Percentiles rank a stretch among this genome's conserved stretches.
Evolutionary conservation across 1,140 invertebrate species (phyloP).

Genomic region (Phymorhynchus buccinoides): DNA sequence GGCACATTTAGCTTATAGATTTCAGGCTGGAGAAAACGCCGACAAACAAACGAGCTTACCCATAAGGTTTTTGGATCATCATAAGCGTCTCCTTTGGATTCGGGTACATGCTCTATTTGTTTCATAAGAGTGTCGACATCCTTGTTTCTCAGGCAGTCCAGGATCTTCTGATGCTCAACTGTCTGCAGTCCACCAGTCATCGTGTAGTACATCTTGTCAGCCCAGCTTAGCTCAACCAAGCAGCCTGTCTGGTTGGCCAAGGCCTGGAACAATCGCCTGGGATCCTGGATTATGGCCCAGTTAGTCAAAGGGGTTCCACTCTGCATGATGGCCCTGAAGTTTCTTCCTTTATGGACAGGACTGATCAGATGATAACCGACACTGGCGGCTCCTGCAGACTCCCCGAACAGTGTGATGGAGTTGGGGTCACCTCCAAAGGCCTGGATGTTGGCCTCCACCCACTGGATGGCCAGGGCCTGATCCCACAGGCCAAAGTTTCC

Average conservation of each 20-base stretch:
- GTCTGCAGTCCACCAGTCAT: background rate
- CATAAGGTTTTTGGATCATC: no score
- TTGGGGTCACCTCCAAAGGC: slow-evolving; percentile 60
- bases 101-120: no score
- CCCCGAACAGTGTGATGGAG: slow-evolving; percentile 60
- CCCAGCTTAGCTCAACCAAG: background rate
- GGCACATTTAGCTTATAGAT: no score
- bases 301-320: slow-evolving; percentile 82
- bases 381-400: slow-evolving; percentile 79
- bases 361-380: slow-evolving; percentile 93
- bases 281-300: slow-evolving; percentile 88
- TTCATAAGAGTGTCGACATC: background rate
- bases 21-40: no score
- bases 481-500: slow-evolving; percentile 69
- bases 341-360: slow-evolving; percentile 86
- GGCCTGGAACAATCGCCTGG: background rate
- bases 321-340: slow-evolving; percentile 83
- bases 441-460: slow-evolving; percentile 74
- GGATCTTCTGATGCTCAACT: background rate
- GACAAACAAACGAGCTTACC: no score
- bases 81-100: no score
- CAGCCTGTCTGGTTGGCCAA: slow-evolving; percentile 20
- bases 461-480: slow-evolving; percentile 77
- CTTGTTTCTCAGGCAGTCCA: slow-evolving; percentile 28
- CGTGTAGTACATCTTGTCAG: background rate